These are phyloP conservation scores for Eupithecia subumbrata DNA, from an alignment of 2,888 invertebrate genomes.

Conservation along the genomic window DNA sequence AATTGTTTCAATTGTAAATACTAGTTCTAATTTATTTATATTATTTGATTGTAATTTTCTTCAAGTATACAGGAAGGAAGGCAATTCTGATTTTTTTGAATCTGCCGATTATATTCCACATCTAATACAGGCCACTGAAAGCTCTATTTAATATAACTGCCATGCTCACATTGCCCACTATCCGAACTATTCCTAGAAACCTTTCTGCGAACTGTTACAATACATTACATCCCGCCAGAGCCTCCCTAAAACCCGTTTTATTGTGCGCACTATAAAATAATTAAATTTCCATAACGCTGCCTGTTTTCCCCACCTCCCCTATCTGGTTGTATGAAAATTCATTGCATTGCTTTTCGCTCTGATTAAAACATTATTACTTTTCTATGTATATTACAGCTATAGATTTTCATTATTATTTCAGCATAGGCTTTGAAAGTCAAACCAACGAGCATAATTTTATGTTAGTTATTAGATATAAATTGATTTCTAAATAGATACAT, in stretches of 20 bases:
- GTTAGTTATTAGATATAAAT: background rate
- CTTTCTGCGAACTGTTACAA: conserved; percentile 47
- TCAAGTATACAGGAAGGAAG: background rate
- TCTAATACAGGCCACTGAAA: background rate
- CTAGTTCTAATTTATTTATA: too few relatives aligned
- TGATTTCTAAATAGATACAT: background rate
- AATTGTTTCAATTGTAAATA: too few relatives aligned
- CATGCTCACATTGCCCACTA: conserved; percentile 24
- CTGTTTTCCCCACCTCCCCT: conserved; percentile 48
- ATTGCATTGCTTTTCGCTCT: conserved; percentile 40
- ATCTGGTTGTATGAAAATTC: conserved; percentile 39
- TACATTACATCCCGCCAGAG: conserved; percentile 54
- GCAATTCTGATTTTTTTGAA: background rate
- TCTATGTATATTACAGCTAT: conserved; percentile 24
- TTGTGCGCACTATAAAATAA: conserved; percentile 68
- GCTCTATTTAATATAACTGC: background rate
- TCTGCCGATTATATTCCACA: background rate
- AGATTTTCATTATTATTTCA: conserved; percentile 22
- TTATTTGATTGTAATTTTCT: too few relatives aligned
- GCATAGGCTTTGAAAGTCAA: conserved; percentile 11
- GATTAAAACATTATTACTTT: conserved; percentile 38
- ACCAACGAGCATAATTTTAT: background rate
- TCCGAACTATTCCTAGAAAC: conserved; percentile 41
- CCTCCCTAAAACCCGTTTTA: conserved; percentile 59
- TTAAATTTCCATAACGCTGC: conserved; percentile 71